Conservation (phyloP, 1,140 invertebrate genomes). For the Eriocheir sinensis region DNA sequence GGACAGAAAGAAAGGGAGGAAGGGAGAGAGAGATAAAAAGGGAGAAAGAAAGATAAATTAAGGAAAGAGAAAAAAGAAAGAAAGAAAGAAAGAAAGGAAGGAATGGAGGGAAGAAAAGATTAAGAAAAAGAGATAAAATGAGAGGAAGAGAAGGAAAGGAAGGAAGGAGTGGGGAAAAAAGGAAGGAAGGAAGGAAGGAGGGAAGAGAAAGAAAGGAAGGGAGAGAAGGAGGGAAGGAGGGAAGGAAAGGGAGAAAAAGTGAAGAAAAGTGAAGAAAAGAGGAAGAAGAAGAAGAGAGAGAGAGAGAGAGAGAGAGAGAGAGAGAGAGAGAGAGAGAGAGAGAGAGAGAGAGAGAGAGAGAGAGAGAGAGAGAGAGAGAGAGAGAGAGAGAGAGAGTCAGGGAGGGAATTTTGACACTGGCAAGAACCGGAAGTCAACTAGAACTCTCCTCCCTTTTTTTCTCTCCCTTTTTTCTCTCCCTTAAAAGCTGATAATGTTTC, state of each 20-base stretch:
- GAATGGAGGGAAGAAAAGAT: too few relatives aligned
- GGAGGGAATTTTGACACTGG: background rate
- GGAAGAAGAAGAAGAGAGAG: background rate
- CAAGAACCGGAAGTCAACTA: too few relatives aligned
- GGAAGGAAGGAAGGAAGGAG: background rate
- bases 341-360: background rate
- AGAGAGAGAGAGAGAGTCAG: background rate
- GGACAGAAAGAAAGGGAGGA: background rate
- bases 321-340: background rate
- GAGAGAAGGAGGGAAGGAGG: background rate
- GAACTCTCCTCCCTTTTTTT: background rate
- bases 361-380: background rate
- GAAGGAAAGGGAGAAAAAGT: constrained; percentile 5
- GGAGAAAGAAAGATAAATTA: too few relatives aligned
- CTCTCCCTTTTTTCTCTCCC: too few relatives aligned
- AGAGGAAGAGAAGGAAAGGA: background rate
- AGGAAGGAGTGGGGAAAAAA: too few relatives aligned
- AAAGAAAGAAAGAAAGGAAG: too few relatives aligned
- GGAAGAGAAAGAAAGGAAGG: constrained; percentile 9
- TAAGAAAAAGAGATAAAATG: background rate
- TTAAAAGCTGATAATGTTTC: background rate
- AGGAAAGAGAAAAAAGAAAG: too few relatives aligned
- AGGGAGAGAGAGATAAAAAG: background rate
- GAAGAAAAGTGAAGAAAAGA: background rate
- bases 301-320: background rate